A percentile compares a stretch with the other conserved stretches of the same genome.
These are phyloP conservation scores for Macaca mulatta DNA, from an alignment of 2,113 vertebrate species.

Conservation along the genomic window DNA sequence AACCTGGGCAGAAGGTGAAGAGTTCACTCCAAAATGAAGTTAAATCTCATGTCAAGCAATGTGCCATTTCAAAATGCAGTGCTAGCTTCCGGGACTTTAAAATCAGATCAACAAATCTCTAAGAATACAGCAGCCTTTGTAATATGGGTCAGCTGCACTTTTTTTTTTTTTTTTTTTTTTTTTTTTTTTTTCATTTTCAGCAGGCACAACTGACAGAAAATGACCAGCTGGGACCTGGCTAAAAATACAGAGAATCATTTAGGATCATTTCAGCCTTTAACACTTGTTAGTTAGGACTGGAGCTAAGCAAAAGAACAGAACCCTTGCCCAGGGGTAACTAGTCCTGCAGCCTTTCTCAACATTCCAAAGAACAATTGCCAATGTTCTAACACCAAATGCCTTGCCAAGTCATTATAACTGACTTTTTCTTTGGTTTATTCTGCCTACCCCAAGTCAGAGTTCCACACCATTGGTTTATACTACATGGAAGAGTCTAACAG, in stretches of 20 bases:
- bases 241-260: background rate
- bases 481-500: background rate
- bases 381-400: background rate
- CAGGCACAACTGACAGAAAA: background rate
- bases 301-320: background rate
- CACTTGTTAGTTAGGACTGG: background rate
- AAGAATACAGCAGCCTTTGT: background rate
- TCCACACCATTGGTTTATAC: background rate
- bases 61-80: background rate
- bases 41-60: background rate
- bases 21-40: background rate
- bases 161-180: background rate
- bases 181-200: background rate
- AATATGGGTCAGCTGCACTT: background rate
- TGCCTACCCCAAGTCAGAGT: background rate
- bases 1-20: background rate
- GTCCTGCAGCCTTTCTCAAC: background rate
- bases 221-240: background rate
- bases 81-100: background rate
- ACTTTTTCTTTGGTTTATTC: background rate
- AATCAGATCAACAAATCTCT: slow-evolving; percentile 16
- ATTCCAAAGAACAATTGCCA: background rate
- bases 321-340: background rate
- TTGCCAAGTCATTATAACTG: background rate
- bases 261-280: background rate